phyloP scores from a whole-genome alignment of 2,888 invertebrate genomes.

The Serripes groenlandicus region DNA sequence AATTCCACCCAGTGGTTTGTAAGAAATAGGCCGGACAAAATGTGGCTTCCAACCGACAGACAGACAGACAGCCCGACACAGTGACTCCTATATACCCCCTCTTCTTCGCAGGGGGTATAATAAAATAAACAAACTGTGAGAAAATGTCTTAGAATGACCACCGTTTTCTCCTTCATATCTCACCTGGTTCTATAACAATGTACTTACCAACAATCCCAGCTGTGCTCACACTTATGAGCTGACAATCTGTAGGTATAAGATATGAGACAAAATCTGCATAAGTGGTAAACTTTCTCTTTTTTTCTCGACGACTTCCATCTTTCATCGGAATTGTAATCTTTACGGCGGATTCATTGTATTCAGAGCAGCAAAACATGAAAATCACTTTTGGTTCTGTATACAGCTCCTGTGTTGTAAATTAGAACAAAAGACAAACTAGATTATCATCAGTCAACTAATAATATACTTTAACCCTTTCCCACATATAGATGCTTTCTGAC shows the following conservation, averaged over 20 bases:
- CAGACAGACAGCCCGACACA: too few species aligned
- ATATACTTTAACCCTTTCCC: background rate
- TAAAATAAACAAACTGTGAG: too few species aligned
- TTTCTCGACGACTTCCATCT: background rate
- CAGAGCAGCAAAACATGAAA: conserved; percentile 67
- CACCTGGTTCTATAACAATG: too few species aligned
- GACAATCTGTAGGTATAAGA: conserved; percentile 67
- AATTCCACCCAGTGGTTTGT: too few species aligned
- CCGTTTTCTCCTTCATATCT: too few species aligned
- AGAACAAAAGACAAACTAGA: background rate
- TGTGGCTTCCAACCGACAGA: too few species aligned
- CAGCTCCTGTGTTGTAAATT: conserved; percentile 60
- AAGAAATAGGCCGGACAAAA: too few species aligned
- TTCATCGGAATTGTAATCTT: background rate
- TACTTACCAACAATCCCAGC: conserved; percentile 75
- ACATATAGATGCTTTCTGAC: too few species aligned
- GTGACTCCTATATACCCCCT: too few species aligned
- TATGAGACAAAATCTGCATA: conserved; percentile 51
- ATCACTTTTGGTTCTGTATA: conserved; percentile 68
- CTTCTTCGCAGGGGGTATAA: too few species aligned
- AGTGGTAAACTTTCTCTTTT: conserved; percentile 13
- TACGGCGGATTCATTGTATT: conserved; percentile 36
- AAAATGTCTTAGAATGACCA: too few species aligned
- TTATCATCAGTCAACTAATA: background rate
- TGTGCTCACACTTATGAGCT: conserved; percentile 63